Evolutionary conservation across 2,113 vertebrate genomes (phyloP).

Genomic region (Alosa alosa): DNA sequence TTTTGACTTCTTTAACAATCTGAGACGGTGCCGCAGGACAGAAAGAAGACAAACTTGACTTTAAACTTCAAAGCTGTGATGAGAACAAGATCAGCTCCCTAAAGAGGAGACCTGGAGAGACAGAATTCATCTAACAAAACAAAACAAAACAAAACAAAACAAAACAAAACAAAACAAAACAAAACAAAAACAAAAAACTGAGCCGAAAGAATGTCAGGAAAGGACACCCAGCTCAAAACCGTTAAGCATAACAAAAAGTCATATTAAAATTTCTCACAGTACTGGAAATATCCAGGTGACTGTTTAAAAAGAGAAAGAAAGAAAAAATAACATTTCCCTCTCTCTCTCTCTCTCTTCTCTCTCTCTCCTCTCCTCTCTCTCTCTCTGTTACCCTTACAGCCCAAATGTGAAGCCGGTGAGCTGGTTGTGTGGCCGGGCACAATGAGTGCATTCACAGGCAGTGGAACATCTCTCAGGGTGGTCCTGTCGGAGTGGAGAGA

Average conservation of each 20-base stretch:
- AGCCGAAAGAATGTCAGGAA: neutral
- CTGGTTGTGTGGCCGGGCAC: slow-evolving; percentile 35
- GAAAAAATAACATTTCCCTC: neutral
- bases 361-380: neutral
- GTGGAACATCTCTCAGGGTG: slow-evolving; percentile 38
- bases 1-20: neutral
- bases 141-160: neutral
- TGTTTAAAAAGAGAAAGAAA: neutral
- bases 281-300: neutral
- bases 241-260: neutral
- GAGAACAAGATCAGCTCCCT: neutral
- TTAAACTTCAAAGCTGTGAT: neutral
- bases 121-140: neutral
- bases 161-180: neutral
- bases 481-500: slow-evolving; percentile 23
- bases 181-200: neutral
- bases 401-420: slow-evolving; percentile 20
- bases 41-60: neutral
- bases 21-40: neutral
- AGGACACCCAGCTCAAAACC: neutral
- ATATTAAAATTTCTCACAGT: neutral
- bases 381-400: neutral
- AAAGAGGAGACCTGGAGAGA: neutral
- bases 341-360: neutral
- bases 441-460: slow-evolving; percentile 42